phyloP scores from a whole-genome alignment of 2,797 vertebrate species.

The Xenopus petersii region DNA sequence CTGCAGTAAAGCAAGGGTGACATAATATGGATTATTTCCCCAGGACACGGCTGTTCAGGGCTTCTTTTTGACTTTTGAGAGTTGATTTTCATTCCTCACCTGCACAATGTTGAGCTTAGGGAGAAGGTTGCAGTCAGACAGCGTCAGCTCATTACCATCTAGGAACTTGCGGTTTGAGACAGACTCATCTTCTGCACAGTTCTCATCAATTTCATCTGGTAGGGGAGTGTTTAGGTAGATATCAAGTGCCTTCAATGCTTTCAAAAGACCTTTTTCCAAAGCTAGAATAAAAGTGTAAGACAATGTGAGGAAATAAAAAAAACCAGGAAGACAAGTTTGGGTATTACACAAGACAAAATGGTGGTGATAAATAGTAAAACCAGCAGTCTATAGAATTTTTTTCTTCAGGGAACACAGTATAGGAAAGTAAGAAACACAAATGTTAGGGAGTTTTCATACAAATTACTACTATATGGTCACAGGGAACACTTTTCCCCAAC shows the following conservation, averaged over 20 bases:
- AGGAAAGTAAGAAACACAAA: too few species aligned
- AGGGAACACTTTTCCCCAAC: too few species aligned
- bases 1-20: too few species aligned
- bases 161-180: conserved; percentile 81
- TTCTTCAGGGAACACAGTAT: too few species aligned
- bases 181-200: conserved; percentile 78
- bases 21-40: too few species aligned
- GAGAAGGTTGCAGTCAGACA: conserved; percentile 89
- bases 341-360: too few species aligned
- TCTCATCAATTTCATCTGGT: conserved; percentile 87
- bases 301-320: conserved; percentile 38
- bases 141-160: conserved; percentile 80
- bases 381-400: too few species aligned
- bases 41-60: too few species aligned
- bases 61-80: not conserved
- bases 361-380: too few species aligned
- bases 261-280: conserved; percentile 64
- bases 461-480: too few species aligned
- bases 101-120: conserved; percentile 89
- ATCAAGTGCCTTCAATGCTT: conserved; percentile 62
- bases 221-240: conserved; percentile 74
- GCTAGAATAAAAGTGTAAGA: conserved; percentile 43
- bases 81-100: conserved; percentile 60
- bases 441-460: too few species aligned
- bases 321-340: not conserved